phyloP scores from a whole-genome alignment of 1,140 invertebrate species.

The Listronotus oregonensis region DNA sequence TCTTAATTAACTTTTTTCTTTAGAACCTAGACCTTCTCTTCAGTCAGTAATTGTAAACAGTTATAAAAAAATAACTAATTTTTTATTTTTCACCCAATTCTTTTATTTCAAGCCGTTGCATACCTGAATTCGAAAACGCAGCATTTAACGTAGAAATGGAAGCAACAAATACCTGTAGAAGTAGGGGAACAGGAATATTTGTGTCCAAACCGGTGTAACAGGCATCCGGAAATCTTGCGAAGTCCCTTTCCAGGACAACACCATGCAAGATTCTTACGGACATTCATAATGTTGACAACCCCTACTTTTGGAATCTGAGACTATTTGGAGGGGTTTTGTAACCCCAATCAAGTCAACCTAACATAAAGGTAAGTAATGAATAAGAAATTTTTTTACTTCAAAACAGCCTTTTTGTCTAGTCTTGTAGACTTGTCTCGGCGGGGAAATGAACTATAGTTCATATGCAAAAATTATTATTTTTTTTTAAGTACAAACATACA shows the following conservation, averaged over 20 bases:
- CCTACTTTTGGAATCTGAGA: conserved; percentile 98
- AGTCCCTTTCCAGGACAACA: conserved; percentile 69
- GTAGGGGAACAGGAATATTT: conserved; percentile 78
- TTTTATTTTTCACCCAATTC: too few relatives aligned
- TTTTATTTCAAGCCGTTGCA: conserved; percentile 67
- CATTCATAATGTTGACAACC: conserved; percentile 83
- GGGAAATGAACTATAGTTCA: too few relatives aligned
- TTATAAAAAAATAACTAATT: too few relatives aligned
- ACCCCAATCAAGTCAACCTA: conserved; percentile 89
- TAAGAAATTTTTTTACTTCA: too few relatives aligned
- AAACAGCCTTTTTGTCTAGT: too few relatives aligned
- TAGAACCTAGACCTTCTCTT: too few relatives aligned
- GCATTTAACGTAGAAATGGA: conserved; percentile 87
- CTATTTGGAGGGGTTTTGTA: conserved; percentile 91
- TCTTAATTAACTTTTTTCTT: too few relatives aligned
- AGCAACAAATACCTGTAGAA: conserved; percentile 91
- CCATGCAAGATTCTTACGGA: conserved; percentile 86
- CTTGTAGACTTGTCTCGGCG: too few relatives aligned
- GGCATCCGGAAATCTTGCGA: conserved; percentile 67
- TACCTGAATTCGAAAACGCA: conserved; percentile 95
- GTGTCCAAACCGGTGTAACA: conserved; percentile 79
- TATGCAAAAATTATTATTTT: too few relatives aligned
- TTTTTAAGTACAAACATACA: too few relatives aligned
- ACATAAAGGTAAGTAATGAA: too few relatives aligned
- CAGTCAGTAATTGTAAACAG: too few relatives aligned